Base-by-base conservation (phyloP, 2,113 vertebrate species). In the Pogona vitticeps region DNA sequence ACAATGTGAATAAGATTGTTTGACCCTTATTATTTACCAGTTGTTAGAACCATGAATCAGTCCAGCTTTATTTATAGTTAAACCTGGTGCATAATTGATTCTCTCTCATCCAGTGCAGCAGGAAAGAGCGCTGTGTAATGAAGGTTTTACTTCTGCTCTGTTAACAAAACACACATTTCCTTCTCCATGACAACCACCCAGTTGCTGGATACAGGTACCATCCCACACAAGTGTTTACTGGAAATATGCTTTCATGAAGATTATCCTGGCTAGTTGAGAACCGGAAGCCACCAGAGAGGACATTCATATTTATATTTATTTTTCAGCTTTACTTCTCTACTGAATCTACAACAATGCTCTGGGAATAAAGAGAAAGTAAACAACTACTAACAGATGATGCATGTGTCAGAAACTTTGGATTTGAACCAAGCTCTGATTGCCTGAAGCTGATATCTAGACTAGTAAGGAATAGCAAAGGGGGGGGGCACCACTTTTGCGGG, bases 111-210 rank as follows among this genome's bases (percentile, higher is more conserved):
- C 52, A 71, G 31, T 46, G 42, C 38, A 46, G 38, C 31, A 73
- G 26, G 31, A 33, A 58, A 80, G 61, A 38, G 12, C 61, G 28
- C 65, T 65, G 59, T 81, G 46, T 86, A 77, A 81, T 9, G 71
- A 71, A 46, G 78, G 80, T 71, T 67, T 63, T 38, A 71, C 52
- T 79, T 84, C 46, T 83, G 28, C 52, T 28, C 73, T 77, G 26
- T 56, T 88, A 87, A 85, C 42, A 77, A 87, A 88, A 87, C 59
- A 59, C 18, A n/a, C 33, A 33, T 52, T 80, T 20, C 23, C 63
- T 80, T 89, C 83, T 87, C 87, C 88, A 84, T 84, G 88, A 90
- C 87, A 94, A 88, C 92, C 70, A 80, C 75, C 68, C 26, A 85
- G 78, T 70, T 77, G 70, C 36, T 71, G 84, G 73, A 83, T 23